Conservation (phyloP, 2,888 invertebrate species). For the Coremacera marginata region DNA sequence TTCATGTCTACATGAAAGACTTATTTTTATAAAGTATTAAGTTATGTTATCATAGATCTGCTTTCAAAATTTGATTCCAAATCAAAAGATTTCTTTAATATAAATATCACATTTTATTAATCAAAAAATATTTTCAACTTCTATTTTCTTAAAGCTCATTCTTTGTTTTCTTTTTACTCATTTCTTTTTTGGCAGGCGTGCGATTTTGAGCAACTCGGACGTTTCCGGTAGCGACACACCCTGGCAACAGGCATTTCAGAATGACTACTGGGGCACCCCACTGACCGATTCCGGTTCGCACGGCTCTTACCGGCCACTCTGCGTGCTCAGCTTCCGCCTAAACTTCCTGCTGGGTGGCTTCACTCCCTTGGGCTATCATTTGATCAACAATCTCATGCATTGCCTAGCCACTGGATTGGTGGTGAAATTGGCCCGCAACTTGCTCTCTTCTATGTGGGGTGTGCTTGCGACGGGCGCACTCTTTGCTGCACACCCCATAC, state of each 20-base stretch:
- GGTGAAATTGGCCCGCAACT: slow-evolving; percentile 79
- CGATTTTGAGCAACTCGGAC: slow-evolving; percentile 94
- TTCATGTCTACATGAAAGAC: no score
- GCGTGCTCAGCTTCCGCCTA: slow-evolving; percentile 88
- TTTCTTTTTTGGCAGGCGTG: slow-evolving; percentile 80
- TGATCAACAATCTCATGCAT: slow-evolving; percentile 88
- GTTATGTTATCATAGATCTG: no score
- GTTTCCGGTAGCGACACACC: slow-evolving; percentile 83
- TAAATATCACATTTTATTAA: no score
- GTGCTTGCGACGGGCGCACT: slow-evolving; percentile 83
- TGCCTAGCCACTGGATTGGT: slow-evolving; percentile 87
- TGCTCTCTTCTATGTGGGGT: slow-evolving; percentile 78
- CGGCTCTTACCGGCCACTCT: slow-evolving; percentile 95
- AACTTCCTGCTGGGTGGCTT: slow-evolving; percentile 84
- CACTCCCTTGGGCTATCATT: slow-evolving; percentile 86
- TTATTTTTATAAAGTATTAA: no score
- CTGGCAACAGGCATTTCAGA: slow-evolving; percentile 83
- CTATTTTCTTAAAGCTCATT: neutral
- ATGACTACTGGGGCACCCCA: slow-evolving; percentile 99
- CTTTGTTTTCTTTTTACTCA: no score
- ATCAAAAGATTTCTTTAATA: no score
- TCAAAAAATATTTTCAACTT: no score
- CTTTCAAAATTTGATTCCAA: no score
- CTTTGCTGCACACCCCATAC: slow-evolving; percentile 96
- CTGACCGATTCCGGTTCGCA: slow-evolving; percentile 93